phyloP scores from a whole-genome alignment of 2,888 invertebrate genomes.

The Limnephilus rhombicus region DNA sequence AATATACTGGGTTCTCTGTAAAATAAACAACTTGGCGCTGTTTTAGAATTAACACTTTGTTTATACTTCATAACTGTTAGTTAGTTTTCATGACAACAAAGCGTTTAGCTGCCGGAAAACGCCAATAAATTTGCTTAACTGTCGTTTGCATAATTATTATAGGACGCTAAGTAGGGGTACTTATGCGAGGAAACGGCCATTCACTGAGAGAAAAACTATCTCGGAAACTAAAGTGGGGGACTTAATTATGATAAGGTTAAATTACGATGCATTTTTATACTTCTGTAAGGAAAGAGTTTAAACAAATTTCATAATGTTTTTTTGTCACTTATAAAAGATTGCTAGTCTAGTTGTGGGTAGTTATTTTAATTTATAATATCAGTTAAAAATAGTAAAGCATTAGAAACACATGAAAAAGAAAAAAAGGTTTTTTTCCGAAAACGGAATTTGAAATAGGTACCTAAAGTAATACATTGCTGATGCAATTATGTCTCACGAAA shows the following conservation, averaged over 20 bases:
- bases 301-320: neutral
- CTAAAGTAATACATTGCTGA: no score
- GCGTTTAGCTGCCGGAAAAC: constrained; percentile 39
- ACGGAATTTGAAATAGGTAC: no score
- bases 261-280: neutral
- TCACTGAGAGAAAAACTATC: constrained; percentile 21
- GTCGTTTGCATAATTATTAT: constrained; percentile 33
- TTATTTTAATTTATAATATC: no score
- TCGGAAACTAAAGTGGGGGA: neutral
- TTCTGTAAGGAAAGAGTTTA: neutral
- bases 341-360: no score
- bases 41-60: constrained; percentile 17
- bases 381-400: no score
- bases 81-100: constrained; percentile 48
- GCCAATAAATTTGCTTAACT: constrained; percentile 44
- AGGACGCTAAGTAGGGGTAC: constrained; percentile 46
- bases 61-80: constrained; percentile 10
- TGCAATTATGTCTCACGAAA: no score
- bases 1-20: neutral
- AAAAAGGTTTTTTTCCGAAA: no score
- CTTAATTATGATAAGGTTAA: constrained; percentile 26
- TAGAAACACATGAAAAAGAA: no score
- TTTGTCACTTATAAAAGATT: no score
- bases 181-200: constrained; percentile 41
- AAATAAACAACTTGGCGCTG: neutral